Evolutionary conservation across 2,113 vertebrate species (phyloP), one percentile per base, ranked within the genome.

Genomic region (Indicator indicator): DNA sequence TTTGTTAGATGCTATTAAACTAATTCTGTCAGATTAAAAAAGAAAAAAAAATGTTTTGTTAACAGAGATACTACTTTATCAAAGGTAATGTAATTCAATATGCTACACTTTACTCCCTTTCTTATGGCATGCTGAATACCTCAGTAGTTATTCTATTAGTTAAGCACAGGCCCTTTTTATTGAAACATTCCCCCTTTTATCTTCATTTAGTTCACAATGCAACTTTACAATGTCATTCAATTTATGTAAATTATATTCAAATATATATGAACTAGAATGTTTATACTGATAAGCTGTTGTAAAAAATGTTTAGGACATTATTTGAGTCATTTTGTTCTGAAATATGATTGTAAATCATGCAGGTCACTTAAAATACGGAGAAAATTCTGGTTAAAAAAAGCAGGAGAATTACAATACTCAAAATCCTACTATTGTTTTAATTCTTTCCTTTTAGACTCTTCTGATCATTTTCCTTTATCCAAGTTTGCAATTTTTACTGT

Each of bases 401-500:
- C 5, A 83, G 7, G 12, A 48, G 7, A 64, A 38, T 30, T 5
- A 28, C 9, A 64, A 40, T 12, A 11, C 4, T 16, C 42, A 71
- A 86, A 72, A 12, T 5, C 23, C 90, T 38, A 55, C 33, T 56
- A 33, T 68, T 2, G 58, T 65, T 72, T 71, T 76, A 24, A 26
- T 92, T 96, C 18, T 42, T 92, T 84, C 30, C 16, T 13, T 90
- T 91, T 38, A 60, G n/a, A 75, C 67, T 88, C 26, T 73, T 65
- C 86, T 54, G 18, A 86, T 30, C 59, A 5, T 69, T 86, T 92
- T 93, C 74, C 32, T 82, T 82, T 68, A 88, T 32, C 4, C 5
- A 58, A n/a, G 26, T 89, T 91, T 86, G 38, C 93, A 69, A 38
- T 83, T 54, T 76, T 81, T 50, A 78, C 54, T 79, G 5, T 12